Conservation (phyloP, 1,140 invertebrate genomes). For the Achroia grisella region DNA sequence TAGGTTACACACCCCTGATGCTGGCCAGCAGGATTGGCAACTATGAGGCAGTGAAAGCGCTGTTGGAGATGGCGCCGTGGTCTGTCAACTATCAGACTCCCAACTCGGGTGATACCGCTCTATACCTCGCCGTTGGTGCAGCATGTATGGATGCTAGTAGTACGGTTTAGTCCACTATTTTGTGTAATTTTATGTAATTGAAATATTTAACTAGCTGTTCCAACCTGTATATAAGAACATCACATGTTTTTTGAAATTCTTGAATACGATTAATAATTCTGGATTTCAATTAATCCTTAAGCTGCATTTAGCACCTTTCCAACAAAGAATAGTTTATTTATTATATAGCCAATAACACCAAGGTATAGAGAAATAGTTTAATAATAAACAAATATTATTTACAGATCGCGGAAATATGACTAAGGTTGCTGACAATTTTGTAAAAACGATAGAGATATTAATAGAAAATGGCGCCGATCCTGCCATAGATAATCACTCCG, state of each 20-base stretch:
- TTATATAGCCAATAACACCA: too few relatives aligned
- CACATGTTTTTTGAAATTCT: too few relatives aligned
- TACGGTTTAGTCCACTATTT: too few relatives aligned
- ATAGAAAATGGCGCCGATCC: constrained; percentile 38
- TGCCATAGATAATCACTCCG: constrained; percentile 26
- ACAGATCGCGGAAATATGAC: constrained; percentile 32
- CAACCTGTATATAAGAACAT: too few relatives aligned
- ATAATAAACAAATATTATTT: background rate
- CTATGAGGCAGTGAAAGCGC: constrained; percentile 12
- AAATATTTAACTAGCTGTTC: too few relatives aligned
- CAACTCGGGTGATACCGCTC: constrained; percentile 37
- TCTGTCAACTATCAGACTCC: constrained; percentile 29
- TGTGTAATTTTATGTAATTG: too few relatives aligned
- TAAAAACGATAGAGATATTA: constrained; percentile 38
- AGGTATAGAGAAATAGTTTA: too few relatives aligned
- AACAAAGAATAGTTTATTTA: too few relatives aligned
- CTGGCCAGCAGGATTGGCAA: constrained; percentile 31
- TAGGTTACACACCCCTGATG: constrained; percentile 49
- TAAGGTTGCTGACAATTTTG: constrained; percentile 25
- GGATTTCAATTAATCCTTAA: too few relatives aligned
- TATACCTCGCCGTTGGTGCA: constrained; percentile 30
- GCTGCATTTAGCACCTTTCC: too few relatives aligned
- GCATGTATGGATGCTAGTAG: constrained; percentile 28
- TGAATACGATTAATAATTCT: too few relatives aligned
- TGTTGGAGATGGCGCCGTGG: constrained; percentile 16